Conservation (phyloP, 1,140 invertebrate genomes). For the Drosophila sp. region DNA sequence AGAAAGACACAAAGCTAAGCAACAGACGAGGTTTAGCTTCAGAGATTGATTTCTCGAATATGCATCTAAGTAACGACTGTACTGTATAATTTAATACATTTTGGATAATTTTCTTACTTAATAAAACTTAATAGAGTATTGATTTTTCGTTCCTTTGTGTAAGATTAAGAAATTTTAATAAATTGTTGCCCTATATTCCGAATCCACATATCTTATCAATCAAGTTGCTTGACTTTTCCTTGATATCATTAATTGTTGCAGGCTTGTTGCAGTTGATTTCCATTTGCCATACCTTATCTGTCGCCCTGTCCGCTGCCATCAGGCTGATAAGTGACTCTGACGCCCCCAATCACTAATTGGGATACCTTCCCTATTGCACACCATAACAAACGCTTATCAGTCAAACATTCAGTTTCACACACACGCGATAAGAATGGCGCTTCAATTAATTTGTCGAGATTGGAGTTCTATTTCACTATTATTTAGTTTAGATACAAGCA, state of each 20-base stretch:
- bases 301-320: too few species aligned
- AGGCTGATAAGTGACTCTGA: constrained; percentile 29
- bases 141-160: too few species aligned
- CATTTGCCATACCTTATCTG: constrained; percentile 9
- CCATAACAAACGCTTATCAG: constrained; percentile 45
- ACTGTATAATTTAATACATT: too few species aligned
- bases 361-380: neutral
- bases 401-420: constrained; percentile 27
- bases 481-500: constrained; percentile 35
- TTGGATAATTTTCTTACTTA: too few species aligned
- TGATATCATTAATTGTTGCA: constrained; percentile 11
- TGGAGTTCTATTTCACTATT: constrained; percentile 21
- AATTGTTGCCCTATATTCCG: neutral
- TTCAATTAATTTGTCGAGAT: constrained; percentile 12
- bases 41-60: too few species aligned
- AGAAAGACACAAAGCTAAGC: too few species aligned
- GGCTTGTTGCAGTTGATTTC: neutral
- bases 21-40: too few species aligned
- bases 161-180: neutral
- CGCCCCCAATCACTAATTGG: constrained; percentile 46
- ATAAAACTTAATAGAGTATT: too few species aligned
- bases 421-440: constrained; percentile 29
- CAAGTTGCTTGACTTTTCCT: constrained; percentile 1
- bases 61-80: too few species aligned
- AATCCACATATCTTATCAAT: constrained; percentile 8